These are phyloP conservation scores for Notothenia coriiceps DNA, from an alignment of 2,113 vertebrate species.

Conservation along the genomic window DNA sequence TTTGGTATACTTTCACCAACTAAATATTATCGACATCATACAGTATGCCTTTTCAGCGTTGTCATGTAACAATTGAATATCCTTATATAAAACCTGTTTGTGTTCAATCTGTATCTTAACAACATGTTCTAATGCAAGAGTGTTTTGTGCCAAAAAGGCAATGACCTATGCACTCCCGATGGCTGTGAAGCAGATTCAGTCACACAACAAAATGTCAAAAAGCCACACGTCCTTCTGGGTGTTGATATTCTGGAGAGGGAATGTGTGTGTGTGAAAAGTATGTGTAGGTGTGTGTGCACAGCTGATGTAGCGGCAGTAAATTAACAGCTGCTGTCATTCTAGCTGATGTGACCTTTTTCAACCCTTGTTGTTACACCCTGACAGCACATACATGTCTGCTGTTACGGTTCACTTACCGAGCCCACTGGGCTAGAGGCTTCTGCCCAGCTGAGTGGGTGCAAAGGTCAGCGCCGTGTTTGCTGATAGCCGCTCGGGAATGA, in stretches of 20 bases:
- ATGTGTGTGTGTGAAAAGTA: conserved; percentile 15
- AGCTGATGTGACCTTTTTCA: conserved; percentile 61
- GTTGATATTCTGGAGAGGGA: not conserved
- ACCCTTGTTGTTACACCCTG: conserved; percentile 51
- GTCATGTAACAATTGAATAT: not conserved
- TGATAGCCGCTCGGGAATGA: conserved; percentile 24
- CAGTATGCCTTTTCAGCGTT: not conserved
- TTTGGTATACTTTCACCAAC: not conserved
- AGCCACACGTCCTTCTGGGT: conserved; percentile 30
- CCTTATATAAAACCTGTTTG: not conserved
- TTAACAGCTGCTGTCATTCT: conserved; percentile 49
- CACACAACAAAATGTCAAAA: conserved; percentile 26
- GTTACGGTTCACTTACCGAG: conserved; percentile 49
- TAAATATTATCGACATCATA: not conserved
- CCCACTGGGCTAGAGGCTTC: conserved; percentile 7
- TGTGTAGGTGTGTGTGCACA: conserved; percentile 13
- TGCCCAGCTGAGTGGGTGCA: conserved; percentile 37
- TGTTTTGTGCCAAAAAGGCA: not conserved
- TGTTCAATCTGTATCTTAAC: not conserved
- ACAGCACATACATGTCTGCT: conserved; percentile 43
- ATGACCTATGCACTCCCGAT: conserved; percentile 1
- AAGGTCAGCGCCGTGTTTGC: conserved; percentile 51
- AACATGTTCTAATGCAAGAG: not conserved
- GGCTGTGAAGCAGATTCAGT: conserved; percentile 10
- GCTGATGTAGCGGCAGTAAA: conserved; percentile 28